Conservation (phyloP, 2,888 invertebrate species). For the Dermolepida albohirtum region DNA sequence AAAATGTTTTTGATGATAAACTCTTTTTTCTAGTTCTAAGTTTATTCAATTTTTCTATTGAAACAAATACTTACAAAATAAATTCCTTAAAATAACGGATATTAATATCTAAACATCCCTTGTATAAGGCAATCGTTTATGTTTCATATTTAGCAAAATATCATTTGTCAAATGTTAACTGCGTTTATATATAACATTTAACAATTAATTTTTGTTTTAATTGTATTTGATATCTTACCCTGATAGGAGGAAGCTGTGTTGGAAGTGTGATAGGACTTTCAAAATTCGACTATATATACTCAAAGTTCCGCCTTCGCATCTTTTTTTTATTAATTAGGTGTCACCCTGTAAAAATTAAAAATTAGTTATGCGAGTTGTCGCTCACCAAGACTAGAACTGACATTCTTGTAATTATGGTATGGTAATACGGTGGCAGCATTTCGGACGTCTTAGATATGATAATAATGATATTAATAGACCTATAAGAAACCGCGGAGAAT, state of each 20-base stretch:
- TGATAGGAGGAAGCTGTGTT: conserved; percentile 19
- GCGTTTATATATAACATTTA: too few relatives aligned
- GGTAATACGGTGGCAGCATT: conserved; percentile 22
- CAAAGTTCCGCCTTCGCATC: conserved; percentile 28
- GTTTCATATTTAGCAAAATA: too few relatives aligned
- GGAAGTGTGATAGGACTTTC: conserved; percentile 19
- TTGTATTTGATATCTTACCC: conserved; percentile 14
- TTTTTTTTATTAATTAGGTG: conserved; percentile 28
- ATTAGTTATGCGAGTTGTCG: too few relatives aligned
- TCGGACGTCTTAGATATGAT: conserved; percentile 19
- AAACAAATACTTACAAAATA: too few relatives aligned
- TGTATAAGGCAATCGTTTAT: too few relatives aligned
- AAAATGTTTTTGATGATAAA: too few relatives aligned
- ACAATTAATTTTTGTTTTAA: neutral
- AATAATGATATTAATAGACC: too few relatives aligned
- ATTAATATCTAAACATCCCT: too few relatives aligned
- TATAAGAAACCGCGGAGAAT: conserved; percentile 9
- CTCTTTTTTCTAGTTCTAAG: too few relatives aligned
- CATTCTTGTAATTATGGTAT: conserved; percentile 27
- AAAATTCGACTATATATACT: conserved; percentile 32
- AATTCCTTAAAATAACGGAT: too few relatives aligned
- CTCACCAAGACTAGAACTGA: conserved; percentile 14
- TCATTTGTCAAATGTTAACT: too few relatives aligned
- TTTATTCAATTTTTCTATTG: too few relatives aligned
- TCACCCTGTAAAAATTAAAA: conserved; percentile 1